Evolutionary conservation across 1,140 invertebrate species (phyloP).

Genomic region (Tetraneura akinire): DNA sequence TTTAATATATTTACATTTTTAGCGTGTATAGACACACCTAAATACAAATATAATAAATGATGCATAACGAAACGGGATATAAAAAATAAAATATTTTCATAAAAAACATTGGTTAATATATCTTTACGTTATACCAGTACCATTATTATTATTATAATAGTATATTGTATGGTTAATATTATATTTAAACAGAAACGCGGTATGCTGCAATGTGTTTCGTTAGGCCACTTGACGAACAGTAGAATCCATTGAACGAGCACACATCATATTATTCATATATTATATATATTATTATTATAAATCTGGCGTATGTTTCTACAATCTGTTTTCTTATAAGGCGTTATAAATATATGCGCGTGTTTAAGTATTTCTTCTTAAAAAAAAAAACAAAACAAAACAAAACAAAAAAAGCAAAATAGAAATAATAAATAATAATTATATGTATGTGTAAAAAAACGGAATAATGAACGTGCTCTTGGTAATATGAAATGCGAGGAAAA

Average conservation of each 20-base stretch:
- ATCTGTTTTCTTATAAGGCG: constrained; percentile 4
- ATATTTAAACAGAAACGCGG: constrained; percentile 22
- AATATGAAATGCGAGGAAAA: constrained; percentile 16
- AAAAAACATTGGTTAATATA: not conserved
- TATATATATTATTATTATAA: not conserved
- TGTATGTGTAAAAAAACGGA: not conserved
- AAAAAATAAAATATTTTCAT: constrained; percentile 9
- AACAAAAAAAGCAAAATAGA: not conserved
- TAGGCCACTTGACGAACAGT: constrained; percentile 36
- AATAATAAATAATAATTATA: too few relatives aligned
- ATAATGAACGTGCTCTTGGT: constrained; percentile 35
- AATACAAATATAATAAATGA: constrained; percentile 3
- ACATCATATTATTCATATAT: not conserved
- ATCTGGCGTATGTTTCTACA: constrained; percentile 35
- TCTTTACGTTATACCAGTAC: too few relatives aligned
- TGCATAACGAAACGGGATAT: not conserved
- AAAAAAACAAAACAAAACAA: not conserved
- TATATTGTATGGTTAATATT: constrained; percentile 15
- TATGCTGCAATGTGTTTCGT: constrained; percentile 3
- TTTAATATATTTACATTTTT: constrained; percentile 12
- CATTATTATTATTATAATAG: not conserved
- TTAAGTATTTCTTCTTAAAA: constrained; percentile 37
- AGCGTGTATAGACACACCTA: too few relatives aligned
- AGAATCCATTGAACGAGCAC: constrained; percentile 41
- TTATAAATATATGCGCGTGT: constrained; percentile 6